phyloP scores from a whole-genome alignment of 2,797 vertebrate genomes.

The Remorina albescens region DNA sequence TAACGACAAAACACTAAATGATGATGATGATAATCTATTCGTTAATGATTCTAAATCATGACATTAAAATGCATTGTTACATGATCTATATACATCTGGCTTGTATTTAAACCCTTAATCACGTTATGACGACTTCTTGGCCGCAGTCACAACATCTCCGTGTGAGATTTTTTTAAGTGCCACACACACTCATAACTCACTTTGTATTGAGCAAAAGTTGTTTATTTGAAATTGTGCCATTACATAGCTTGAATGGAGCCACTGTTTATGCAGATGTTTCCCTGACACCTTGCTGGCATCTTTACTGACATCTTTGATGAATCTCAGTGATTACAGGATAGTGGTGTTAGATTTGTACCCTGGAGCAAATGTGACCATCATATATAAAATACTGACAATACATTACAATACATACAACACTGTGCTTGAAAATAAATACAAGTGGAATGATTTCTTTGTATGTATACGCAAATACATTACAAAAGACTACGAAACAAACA shows the following conservation, averaged over 20 bases:
- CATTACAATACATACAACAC: conserved; percentile 65
- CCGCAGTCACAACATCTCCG: no score
- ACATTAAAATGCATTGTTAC: no score
- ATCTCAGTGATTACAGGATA: background rate
- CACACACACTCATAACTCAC: no score
- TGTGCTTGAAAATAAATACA: conserved; percentile 68
- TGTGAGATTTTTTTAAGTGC: no score
- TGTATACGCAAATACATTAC: conserved; percentile 12
- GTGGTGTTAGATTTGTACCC: conserved; percentile 5
- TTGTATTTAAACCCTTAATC: no score
- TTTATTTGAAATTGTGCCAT: conserved; percentile 1
- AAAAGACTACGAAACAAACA: conserved; percentile 27
- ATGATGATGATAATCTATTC: no score
- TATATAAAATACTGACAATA: conserved; percentile 52
- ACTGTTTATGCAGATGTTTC: background rate
- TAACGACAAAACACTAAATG: no score
- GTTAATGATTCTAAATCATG: no score
- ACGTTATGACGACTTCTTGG: no score
- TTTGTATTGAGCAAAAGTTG: background rate
- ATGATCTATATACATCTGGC: no score
- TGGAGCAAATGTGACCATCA: conserved; percentile 10
- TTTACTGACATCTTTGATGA: conserved; percentile 47
- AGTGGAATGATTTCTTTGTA: conserved; percentile 47
- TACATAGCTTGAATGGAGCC: background rate
- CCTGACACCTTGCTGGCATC: background rate